Conservation (phyloP, 1,140 invertebrate species). For the Diabrotica virgifera region DNA sequence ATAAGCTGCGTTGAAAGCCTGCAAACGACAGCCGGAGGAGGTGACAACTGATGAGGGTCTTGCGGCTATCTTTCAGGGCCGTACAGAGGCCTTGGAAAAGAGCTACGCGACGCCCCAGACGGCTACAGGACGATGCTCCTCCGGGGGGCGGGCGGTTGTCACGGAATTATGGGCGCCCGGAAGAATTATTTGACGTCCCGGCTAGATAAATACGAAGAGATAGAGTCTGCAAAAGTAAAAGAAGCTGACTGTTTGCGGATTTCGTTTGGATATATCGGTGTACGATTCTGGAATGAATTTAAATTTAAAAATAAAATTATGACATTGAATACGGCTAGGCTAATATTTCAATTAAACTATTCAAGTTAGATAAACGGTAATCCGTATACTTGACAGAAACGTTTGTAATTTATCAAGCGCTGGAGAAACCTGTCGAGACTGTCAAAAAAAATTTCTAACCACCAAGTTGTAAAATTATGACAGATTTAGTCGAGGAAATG, state of each 20-base stretch:
- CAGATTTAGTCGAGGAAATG: no score
- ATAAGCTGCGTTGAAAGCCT: slow-evolving; percentile 18
- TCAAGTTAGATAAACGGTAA: no score
- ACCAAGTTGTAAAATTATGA: no score
- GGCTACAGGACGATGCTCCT: background rate
- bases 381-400: no score
- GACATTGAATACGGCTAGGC: no score
- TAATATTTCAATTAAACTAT: no score
- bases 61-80: slow-evolving; percentile 9
- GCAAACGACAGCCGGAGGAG: slow-evolving; percentile 17
- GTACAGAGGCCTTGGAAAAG: slow-evolving; percentile 8
- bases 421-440: no score
- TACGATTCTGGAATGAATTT: no score
- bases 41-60: slow-evolving; percentile 21
- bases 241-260: background rate
- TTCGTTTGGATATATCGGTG: no score
- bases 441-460: no score
- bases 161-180: background rate
- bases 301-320: no score
- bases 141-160: background rate
- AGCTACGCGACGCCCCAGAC: slow-evolving; percentile 2
- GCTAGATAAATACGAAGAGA: background rate
- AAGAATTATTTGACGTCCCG: background rate
- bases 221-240: background rate
- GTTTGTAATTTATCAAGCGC: no score